Evolutionary conservation across 2,888 invertebrate species (phyloP), one percentile per base, ranked within the genome.

Genomic region (Sepiola atlantica): DNA sequence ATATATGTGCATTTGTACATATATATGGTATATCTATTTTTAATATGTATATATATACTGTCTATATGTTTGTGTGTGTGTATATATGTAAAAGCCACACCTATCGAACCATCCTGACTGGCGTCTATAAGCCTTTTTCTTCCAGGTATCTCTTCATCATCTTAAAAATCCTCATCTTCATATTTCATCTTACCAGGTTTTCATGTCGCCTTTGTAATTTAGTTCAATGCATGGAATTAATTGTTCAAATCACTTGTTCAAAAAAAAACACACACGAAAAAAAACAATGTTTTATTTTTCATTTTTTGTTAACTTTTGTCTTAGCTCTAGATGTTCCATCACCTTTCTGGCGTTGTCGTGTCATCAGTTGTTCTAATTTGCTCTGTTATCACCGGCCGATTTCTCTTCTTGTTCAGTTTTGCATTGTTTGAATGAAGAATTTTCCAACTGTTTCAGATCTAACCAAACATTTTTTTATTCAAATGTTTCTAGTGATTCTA

Each of bases 381-480:
- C 28, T 1, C n/a, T 77, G n/a, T 77, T 77, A 21, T 77, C n/a
- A n/a, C 32, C n/a, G 77, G 77, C n/a, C n/a, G 16, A 32, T 77
- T 77, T n/a, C 8, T n/a, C 14, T 77, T n/a, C 14, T 32, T n/a
- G n/a, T 77, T n/a, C 3, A n/a, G n/a, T 77, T n/a, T 77, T 77
- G 77, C 77, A 77, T 77, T 77, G 77, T 77, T 77, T 77, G 77
- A 77, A 77, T 77, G 77, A 77, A 77, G 77, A 77, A n/a, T 77
- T 77, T 77, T 77, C n/a, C 4, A 14, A 77, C n/a, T 77, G 77
- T 77, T 77, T n/a, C 77, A 77, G 77, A n/a, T n/a, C 77, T 77
- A 77, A 77, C 77, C 77, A 77, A 77, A 8, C 18, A 32, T 77
- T 77, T 57, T 77, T 77, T 12, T 12, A 28, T 45, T 45, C 8